phyloP scores from a whole-genome alignment of 2,113 vertebrate genomes.

The Odocoileus virginianus region DNA sequence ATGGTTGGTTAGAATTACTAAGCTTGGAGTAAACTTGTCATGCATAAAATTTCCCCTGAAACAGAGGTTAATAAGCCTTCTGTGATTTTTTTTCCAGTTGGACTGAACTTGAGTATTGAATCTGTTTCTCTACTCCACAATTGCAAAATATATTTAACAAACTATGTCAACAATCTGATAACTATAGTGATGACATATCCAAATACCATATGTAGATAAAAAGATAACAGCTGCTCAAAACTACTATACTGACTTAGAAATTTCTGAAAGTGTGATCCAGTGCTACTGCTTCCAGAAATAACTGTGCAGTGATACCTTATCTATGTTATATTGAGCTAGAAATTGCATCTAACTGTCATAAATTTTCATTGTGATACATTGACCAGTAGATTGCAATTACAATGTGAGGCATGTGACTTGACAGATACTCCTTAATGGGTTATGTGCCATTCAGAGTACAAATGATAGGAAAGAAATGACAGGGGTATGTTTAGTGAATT shows the following conservation, averaged over 20 bases:
- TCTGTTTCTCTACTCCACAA: not conserved
- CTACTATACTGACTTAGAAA: not conserved
- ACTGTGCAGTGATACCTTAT: not conserved
- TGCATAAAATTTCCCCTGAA: not conserved
- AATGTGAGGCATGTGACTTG: not conserved
- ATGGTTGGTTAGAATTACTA: not conserved
- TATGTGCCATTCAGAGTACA: not conserved
- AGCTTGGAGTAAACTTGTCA: not conserved
- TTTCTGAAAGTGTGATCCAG: not conserved
- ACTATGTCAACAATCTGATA: not conserved
- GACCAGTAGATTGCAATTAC: not conserved
- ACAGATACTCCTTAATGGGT: not conserved
- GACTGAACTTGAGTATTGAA: not conserved
- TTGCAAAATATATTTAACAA: conserved; percentile 23
- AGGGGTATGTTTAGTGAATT: not conserved
- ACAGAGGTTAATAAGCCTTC: not conserved
- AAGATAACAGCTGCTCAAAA: not conserved
- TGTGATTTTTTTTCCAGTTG: not conserved
- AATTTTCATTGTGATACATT: not conserved
- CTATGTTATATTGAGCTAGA: not conserved
- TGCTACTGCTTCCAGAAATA: not conserved
- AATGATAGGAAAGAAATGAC: not conserved
- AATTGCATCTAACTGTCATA: not conserved
- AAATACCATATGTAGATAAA: not conserved
- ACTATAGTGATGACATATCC: not conserved